phyloP scores from a whole-genome alignment of 1,140 invertebrate genomes.

The Bombus superbus region DNA sequence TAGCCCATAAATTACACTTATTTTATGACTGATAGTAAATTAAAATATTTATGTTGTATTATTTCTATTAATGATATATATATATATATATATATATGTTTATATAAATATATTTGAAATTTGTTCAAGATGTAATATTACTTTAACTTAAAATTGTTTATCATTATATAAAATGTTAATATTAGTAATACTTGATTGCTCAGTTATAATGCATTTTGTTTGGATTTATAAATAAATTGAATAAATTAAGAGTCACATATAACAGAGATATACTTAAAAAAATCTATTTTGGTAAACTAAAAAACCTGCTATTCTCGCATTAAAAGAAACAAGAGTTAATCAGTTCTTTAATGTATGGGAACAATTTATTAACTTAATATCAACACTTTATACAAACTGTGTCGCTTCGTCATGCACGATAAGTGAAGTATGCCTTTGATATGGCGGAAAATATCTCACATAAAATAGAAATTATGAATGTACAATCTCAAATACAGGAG shows the following conservation, averaged over 20 bases:
- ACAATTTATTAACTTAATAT: conserved; percentile 72
- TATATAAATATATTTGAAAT: neutral
- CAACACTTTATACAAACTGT: conserved; percentile 71
- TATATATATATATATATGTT: neutral
- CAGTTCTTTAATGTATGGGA: conserved; percentile 60
- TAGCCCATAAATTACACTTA: neutral
- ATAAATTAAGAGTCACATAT: neutral
- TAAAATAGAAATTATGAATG: conserved; percentile 61
- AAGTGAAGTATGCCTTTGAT: conserved; percentile 65
- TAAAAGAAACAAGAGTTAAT: conserved; percentile 24
- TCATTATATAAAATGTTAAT: neutral
- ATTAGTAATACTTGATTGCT: neutral
- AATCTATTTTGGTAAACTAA: neutral
- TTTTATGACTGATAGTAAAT: neutral
- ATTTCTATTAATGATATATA: neutral
- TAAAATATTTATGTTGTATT: neutral
- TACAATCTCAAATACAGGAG: conserved; percentile 38
- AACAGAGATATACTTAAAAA: neutral
- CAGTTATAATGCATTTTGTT: neutral
- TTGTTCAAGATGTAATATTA: neutral
- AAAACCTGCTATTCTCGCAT: neutral
- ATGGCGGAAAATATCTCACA: conserved; percentile 62
- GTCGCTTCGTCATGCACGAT: conserved; percentile 64
- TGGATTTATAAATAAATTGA: neutral
- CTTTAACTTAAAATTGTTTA: neutral